Percentiles rank a stretch among this genome's conserved stretches.
phyloP scores from a whole-genome alignment of 2,888 invertebrate species.

The Allophyes oxyacanthae region DNA sequence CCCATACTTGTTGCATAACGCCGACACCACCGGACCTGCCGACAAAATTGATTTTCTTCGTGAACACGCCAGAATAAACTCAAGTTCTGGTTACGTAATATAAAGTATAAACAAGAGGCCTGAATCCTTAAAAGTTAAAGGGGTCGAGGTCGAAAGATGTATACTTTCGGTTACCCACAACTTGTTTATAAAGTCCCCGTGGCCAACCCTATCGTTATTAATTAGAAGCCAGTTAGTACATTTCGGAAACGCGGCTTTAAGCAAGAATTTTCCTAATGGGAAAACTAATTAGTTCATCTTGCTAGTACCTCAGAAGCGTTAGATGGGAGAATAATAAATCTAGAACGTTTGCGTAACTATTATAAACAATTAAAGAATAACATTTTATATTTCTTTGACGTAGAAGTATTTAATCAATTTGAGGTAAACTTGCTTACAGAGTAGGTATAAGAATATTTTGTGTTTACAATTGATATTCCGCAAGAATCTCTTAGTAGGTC shows the following conservation, averaged over 20 bases:
- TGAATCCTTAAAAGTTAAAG: too few species aligned
- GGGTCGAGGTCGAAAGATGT: too few species aligned
- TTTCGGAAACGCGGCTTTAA: background rate
- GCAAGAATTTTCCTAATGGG: conserved; percentile 1
- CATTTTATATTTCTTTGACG: background rate
- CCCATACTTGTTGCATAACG: conserved; percentile 98
- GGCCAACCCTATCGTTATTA: conserved; percentile 1
- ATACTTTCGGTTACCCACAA: background rate
- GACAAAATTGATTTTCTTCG: conserved; percentile 37
- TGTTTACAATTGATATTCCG: conserved; percentile 1
- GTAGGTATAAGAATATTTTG: background rate
- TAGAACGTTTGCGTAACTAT: conserved; percentile 11
- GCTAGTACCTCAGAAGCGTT: conserved; percentile 13
- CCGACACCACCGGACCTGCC: conserved; percentile 97
- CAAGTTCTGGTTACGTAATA: background rate
- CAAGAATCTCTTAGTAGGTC: conserved; percentile 42
- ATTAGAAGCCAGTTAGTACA: conserved; percentile 8
- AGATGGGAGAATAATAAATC: conserved; percentile 11
- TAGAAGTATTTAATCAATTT: background rate
- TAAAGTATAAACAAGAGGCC: background rate
- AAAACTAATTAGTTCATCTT: conserved; percentile 25
- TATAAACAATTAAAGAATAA: background rate
- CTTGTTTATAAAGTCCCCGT: background rate
- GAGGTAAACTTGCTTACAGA: background rate
- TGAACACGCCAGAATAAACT: conserved; percentile 14